These are phyloP conservation scores for Podabrus alpinus DNA, from an alignment of 2,888 invertebrate species.

Conservation along the genomic window DNA sequence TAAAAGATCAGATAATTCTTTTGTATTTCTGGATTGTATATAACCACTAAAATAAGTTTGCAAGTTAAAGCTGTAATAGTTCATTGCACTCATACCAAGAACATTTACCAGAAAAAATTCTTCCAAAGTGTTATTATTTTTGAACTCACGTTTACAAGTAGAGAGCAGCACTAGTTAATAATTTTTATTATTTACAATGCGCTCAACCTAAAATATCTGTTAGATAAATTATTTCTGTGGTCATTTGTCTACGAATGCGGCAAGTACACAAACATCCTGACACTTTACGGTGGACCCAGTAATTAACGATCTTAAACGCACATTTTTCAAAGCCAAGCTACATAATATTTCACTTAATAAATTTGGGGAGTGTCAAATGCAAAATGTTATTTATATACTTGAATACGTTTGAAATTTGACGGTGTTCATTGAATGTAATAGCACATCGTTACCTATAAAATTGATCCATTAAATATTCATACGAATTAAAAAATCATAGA, in stretches of 20 bases:
- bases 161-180: conserved; percentile 12
- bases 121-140: not conserved
- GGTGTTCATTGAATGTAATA: conserved; percentile 12
- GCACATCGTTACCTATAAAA: not conserved
- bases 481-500: not conserved
- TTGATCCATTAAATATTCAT: not conserved
- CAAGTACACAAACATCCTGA: conserved; percentile 52
- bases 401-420: conserved; percentile 26
- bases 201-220: conserved; percentile 36
- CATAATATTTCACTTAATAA: conserved; percentile 56
- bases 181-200: conserved; percentile 23
- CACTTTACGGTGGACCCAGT: conserved; percentile 54
- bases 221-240: conserved; percentile 52
- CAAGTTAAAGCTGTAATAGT: not conserved
- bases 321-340: conserved; percentile 55
- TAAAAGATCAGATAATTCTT: conserved; percentile 13
- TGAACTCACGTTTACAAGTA: not conserved
- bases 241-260: conserved; percentile 55
- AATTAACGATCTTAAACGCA: conserved; percentile 56
- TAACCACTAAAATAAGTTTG: not conserved
- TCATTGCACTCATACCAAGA: conserved; percentile 2
- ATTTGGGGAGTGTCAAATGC: conserved; percentile 53
- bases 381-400: conserved; percentile 43
- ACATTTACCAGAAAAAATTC: not conserved
- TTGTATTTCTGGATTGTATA: conserved; percentile 2